A percentile compares a stretch with the other conserved stretches of the same genome.
Evolutionary conservation across 2,888 invertebrate species (phyloP).

Genomic region (Orchesella flavescens): DNA sequence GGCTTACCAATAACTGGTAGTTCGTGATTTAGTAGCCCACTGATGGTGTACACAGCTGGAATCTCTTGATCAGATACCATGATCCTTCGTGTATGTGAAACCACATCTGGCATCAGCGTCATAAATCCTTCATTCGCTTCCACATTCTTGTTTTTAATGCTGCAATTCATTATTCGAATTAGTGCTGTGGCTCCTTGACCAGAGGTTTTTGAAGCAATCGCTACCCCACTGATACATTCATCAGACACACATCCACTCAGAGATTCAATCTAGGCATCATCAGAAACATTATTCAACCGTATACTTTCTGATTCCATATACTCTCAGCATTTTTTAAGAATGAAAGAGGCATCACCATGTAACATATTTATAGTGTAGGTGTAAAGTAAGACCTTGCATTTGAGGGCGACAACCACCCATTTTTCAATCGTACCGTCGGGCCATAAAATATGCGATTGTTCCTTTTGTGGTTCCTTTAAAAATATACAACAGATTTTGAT

Average conservation of each 20-base stretch:
- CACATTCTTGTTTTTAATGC: slow-evolving; percentile 38
- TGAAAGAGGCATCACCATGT: background rate
- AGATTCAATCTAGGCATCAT: slow-evolving; percentile 59
- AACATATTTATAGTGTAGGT: background rate
- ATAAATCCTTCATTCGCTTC: slow-evolving; percentile 75
- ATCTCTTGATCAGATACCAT: slow-evolving; percentile 81
- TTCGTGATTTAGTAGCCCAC: slow-evolving; percentile 81
- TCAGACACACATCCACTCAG: slow-evolving; percentile 62
- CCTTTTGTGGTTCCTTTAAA: slow-evolving; percentile 77
- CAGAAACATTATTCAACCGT: background rate
- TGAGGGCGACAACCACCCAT: slow-evolving; percentile 69
- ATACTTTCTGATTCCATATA: background rate
- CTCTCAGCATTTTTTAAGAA: background rate
- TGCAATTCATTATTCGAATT: slow-evolving; percentile 70
- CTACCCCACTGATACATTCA: slow-evolving; percentile 74
- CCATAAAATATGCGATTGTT: slow-evolving; percentile 74
- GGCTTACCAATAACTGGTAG: slow-evolving; percentile 81
- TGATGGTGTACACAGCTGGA: slow-evolving; percentile 81
- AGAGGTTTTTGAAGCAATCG: slow-evolving; percentile 78
- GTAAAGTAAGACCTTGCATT: slow-evolving; percentile 66
- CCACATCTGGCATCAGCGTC: slow-evolving; percentile 80
- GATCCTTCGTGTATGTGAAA: slow-evolving; percentile 79
- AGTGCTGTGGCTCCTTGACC: slow-evolving; percentile 75
- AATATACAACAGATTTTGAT: background rate
- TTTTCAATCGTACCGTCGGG: slow-evolving; percentile 70